Base-by-base conservation (phyloP, 2,113 vertebrate genomes). In the Peromyscus polionotus region DNA sequence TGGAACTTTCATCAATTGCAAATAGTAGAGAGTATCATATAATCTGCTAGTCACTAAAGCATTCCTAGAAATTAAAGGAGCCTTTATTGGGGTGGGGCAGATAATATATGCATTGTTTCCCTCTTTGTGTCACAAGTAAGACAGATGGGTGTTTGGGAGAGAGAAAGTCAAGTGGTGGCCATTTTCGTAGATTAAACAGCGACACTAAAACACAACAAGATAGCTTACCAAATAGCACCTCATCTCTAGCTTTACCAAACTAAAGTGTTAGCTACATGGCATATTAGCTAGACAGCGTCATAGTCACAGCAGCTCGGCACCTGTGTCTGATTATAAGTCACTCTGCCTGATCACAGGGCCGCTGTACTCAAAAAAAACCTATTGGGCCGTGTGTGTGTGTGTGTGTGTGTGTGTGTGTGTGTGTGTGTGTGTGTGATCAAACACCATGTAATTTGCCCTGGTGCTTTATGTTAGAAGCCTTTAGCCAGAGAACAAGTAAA, bases 171-270 rank as follows among this genome's bases (percentile, higher is more conserved):
- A 68, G 85, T n/a, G n/a, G 96, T 92, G 65, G 92, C 8, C 79
- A 88, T 67, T 93, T 95, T 95, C 36, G 87, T 31, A 67, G 63
- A 95, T 61, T 61, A 85, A 97, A 90, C 65, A 83, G n/a, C 4
- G 90, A 42, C 20, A 94, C 70, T 4, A 90, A 88, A 97, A 84
- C 96, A 97, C 63, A 65, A 91, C n/a, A 83, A 94, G 92, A 24
- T 79, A 81, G 70, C 84, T 84, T 83, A 51, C 68, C 76, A 92
- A 93, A 93, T 6, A 93, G 36, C 3, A 26, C 81, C 70, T 73
- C 77, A 88, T 81, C 90, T 93, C 28, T 92, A 72, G 84, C 97
- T 98, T 97, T 97, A 36, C 51, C 61, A 96, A 97, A 94, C 57
- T 88, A 67, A 95, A 85, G 16, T 84, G 81, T 92, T 75, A 98